Conservation (phyloP, 1,140 invertebrate genomes). For the Halictus rubicundus region DNA sequence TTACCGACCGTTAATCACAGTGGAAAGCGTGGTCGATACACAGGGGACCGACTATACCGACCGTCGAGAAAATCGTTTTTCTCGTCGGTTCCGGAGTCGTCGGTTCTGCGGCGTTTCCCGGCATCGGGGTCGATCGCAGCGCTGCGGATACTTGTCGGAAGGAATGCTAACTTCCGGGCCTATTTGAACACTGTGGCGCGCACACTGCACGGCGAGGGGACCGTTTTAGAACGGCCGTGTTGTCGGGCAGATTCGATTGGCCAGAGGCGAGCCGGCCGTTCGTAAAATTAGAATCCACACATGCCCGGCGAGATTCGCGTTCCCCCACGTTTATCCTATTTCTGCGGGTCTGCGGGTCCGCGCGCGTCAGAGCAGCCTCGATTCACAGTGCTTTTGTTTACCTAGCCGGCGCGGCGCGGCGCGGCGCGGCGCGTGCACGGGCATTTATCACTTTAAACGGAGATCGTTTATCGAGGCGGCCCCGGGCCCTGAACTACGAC, state of each 20-base stretch:
- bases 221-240: slow-evolving; percentile 55
- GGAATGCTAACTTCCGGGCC: slow-evolving; percentile 15
- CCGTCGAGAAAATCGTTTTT: slow-evolving; percentile 9
- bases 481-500: not conserved
- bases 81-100: not conserved
- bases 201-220: slow-evolving; percentile 17
- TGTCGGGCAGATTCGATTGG: slow-evolving; percentile 37
- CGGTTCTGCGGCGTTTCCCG: slow-evolving; percentile 34
- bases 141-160: slow-evolving; percentile 31
- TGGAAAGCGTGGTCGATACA: not conserved
- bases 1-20: not conserved
- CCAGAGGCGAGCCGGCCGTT: slow-evolving; percentile 37
- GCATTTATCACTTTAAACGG: slow-evolving; percentile 7
- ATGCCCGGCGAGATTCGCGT: slow-evolving; percentile 51
- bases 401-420: not conserved
- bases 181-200: slow-evolving; percentile 53
- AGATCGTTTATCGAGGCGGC: not conserved
- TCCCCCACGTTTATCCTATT: slow-evolving; percentile 55
- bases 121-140: not conserved
- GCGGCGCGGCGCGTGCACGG: not conserved
- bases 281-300: slow-evolving; percentile 60
- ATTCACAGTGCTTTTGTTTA: slow-evolving; percentile 56
- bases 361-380: not conserved
- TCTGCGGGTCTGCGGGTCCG: not conserved
- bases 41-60: slow-evolving; percentile 36